phyloP scores from a whole-genome alignment of 2,113 vertebrate genomes.

The Nerophis lumbriciformis region DNA sequence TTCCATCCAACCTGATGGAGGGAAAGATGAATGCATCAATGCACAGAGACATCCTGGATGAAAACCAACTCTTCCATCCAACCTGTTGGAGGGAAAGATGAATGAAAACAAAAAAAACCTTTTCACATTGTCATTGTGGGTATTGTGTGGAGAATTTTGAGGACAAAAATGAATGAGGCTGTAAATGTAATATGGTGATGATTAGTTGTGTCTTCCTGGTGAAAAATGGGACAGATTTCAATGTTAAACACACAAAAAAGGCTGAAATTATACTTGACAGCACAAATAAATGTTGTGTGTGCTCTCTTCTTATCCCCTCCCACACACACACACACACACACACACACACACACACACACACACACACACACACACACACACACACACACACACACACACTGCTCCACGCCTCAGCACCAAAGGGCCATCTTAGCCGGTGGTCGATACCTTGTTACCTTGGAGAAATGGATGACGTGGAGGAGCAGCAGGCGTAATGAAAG shows the following conservation, averaged over 20 bases:
- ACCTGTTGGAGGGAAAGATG: too few species aligned
- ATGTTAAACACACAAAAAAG: constrained; percentile 37
- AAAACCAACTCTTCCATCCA: too few species aligned
- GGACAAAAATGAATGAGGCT: constrained; percentile 2
- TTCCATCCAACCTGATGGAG: too few species aligned
- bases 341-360: background rate
- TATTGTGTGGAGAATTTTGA: too few species aligned
- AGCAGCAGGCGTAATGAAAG: constrained; percentile 77
- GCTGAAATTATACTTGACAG: constrained; percentile 13
- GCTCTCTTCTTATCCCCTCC: constrained; percentile 30
- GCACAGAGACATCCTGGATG: too few species aligned
- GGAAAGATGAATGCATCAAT: too few species aligned
- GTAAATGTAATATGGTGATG: constrained; percentile 25
- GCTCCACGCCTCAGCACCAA: constrained; percentile 62
- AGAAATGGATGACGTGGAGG: constrained; percentile 86
- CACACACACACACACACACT: background rate
- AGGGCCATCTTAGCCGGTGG: constrained; percentile 63
- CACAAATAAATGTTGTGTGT: constrained; percentile 60
- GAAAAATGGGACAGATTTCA: constrained; percentile 47
- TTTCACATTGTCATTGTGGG: too few species aligned
- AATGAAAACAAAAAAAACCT: too few species aligned
- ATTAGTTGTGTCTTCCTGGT: constrained; percentile 36
- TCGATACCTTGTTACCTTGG: constrained; percentile 86
- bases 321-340: background rate
- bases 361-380: background rate